Conservation (phyloP, 2,113 vertebrate genomes). For the Pseudorasbora parva region DNA sequence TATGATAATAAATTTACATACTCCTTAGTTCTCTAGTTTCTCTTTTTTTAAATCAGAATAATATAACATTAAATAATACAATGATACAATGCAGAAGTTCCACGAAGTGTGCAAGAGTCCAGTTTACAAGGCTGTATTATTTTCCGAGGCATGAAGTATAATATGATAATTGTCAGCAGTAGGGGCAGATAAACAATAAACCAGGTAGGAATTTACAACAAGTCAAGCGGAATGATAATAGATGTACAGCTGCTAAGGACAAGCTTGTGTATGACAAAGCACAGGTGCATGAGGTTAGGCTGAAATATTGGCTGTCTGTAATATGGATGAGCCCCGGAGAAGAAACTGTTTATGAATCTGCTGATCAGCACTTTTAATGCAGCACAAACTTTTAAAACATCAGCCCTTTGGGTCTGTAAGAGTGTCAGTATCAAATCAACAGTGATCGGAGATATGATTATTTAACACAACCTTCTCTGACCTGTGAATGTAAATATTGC, state of each 20-base stretch:
- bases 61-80: neutral
- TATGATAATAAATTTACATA: neutral
- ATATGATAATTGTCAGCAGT: neutral
- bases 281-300: slow-evolving; percentile 23
- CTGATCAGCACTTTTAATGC: slow-evolving; percentile 7
- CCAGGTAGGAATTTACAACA: neutral
- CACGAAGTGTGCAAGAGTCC: neutral
- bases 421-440: neutral
- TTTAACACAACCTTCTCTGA: neutral
- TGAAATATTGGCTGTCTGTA: slow-evolving; percentile 32
- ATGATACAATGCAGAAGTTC: neutral
- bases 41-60: neutral
- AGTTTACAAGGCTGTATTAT: neutral
- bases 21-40: neutral
- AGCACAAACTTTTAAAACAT: neutral
- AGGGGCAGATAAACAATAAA: slow-evolving; percentile 13
- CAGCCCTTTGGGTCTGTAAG: neutral
- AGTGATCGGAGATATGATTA: neutral
- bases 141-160: neutral
- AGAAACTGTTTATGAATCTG: slow-evolving; percentile 6
- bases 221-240: slow-evolving; percentile 15
- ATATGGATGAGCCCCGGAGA: slow-evolving; percentile 14
- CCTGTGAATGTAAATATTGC: neutral
- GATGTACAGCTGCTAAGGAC: slow-evolving; percentile 4
- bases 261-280: neutral